Conservation (phyloP, 2,888 invertebrate genomes). For the Agrypnus murinus region DNA sequence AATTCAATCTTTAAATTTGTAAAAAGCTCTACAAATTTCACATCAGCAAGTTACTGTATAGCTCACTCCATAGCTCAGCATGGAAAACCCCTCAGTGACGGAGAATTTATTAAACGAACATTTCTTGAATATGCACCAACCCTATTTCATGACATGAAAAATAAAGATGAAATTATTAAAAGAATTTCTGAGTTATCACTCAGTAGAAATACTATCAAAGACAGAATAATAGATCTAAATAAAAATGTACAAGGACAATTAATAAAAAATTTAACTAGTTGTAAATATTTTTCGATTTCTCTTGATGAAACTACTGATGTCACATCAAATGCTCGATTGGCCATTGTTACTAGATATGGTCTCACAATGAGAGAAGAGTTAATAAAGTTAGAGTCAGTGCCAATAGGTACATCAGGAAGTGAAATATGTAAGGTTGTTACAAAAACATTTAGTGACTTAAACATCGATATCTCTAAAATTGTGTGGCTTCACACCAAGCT, state of each 20-base stretch:
- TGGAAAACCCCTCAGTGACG: too few relatives aligned
- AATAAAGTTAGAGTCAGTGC: slow-evolving; percentile 6
- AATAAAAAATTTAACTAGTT: slow-evolving; percentile 9
- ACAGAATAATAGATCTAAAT: slow-evolving; percentile 3
- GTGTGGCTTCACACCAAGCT: too few relatives aligned
- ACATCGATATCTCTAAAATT: slow-evolving; percentile 24
- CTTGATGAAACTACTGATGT: slow-evolving; percentile 21
- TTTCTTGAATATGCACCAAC: too few relatives aligned
- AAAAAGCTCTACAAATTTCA: too few relatives aligned
- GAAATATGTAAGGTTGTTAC: slow-evolving; percentile 29
- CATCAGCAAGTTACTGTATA: slow-evolving; percentile 19
- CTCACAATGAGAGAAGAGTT: slow-evolving; percentile 23
- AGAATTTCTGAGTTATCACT: too few relatives aligned
- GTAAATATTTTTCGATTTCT: slow-evolving; percentile 24
- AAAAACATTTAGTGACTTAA: slow-evolving; percentile 31
- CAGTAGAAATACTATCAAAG: slow-evolving; percentile 10
- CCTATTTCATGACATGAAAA: too few relatives aligned
- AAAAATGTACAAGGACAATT: slow-evolving; percentile 9
- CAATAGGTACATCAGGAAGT: slow-evolving; percentile 18
- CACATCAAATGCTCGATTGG: slow-evolving; percentile 16
- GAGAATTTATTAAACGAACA: too few relatives aligned
- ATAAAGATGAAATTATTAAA: too few relatives aligned
- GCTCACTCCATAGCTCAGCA: slow-evolving; percentile 15
- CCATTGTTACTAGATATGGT: slow-evolving; percentile 18
- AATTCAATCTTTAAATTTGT: slow-evolving; percentile 14